Base-by-base conservation (phyloP, 2,113 vertebrate genomes). In the Rutilus rutilus region DNA sequence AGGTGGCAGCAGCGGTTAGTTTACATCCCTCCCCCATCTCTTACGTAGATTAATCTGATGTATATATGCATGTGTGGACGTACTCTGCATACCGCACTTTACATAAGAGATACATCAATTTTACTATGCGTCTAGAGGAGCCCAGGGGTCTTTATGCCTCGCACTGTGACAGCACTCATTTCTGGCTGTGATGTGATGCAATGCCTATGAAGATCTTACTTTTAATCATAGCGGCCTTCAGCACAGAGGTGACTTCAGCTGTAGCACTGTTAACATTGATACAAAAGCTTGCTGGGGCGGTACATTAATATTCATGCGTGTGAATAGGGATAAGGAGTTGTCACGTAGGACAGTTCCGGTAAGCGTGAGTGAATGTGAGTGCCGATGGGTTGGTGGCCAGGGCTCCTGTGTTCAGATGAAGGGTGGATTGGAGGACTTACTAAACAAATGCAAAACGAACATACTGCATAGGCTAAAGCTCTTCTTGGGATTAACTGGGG, bases 61-160 rank as follows among this genome's bases (percentile, higher is more conserved):
- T 86, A 93, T 91, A 91, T 92, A 93, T 93, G 92, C 92, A 92
- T 90, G 90, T 88, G 91, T 92, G 91, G 92, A 91, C 78, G 90
- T 90, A 93, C 90, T 93, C 92, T 93, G 92, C 93, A 93, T 94
- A 92, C 89, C 87, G 90, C 91, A 89, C 91, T 94, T 94, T 93
- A 92, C 93, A 94, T 92, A 93, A 94, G 92, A 86, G 91, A 94
- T 92, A 91, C 92, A 95, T 95, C 92, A 94, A 90, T 93, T 94
- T 93, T 91, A 93, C 90, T 79, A 87, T 86, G 87, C 83, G 81
- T 86, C 79, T 74, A 87, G 90, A 89, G 84, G 90, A 89, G 84
- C 54, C 62, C 65, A 25, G 6, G 11, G 78, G 76, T 81, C 77
- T 86, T 52, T 47, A 36, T 65, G 36, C 77, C 87, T 82, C 69